These are phyloP conservation scores for Mongoloraphidia duomilia DNA, from an alignment of 2,888 invertebrate genomes.

Conservation along the genomic window DNA sequence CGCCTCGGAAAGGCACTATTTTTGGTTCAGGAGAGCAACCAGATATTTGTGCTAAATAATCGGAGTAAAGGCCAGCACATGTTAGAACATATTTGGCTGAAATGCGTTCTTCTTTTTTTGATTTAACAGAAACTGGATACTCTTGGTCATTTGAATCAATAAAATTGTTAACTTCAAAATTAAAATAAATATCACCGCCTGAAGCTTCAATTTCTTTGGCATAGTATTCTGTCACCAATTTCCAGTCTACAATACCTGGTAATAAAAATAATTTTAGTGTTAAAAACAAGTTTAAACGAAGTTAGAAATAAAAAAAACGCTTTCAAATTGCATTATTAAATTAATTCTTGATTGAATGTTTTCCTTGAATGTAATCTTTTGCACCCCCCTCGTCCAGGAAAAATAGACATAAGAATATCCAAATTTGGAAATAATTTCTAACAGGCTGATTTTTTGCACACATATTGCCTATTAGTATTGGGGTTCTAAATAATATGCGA, in stretches of 20 bases:
- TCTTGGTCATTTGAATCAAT: constrained; percentile 38
- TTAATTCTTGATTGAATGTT: too few relatives aligned
- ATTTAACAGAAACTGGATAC: constrained; percentile 45
- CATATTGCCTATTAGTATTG: too few relatives aligned
- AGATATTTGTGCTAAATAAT: constrained; percentile 74
- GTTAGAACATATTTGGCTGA: constrained; percentile 75
- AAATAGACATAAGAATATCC: too few relatives aligned
- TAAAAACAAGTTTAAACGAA: too few relatives aligned
- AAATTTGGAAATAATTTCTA: too few relatives aligned
- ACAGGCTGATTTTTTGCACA: too few relatives aligned
- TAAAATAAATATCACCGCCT: constrained; percentile 63
- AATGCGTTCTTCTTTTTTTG: constrained; percentile 31
- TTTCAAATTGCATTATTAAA: too few relatives aligned
- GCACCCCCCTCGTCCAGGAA: too few relatives aligned
- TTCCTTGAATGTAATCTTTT: too few relatives aligned
- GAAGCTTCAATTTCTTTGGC: constrained; percentile 61
- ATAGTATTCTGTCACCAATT: constrained; percentile 64
- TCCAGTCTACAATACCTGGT: constrained; percentile 77
- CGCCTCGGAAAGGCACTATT: constrained; percentile 93
- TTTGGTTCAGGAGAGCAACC: constrained; percentile 68
- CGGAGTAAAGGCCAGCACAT: constrained; percentile 91
- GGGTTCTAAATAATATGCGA: too few relatives aligned
- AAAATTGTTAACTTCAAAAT: constrained; percentile 67
- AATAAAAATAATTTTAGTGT: too few relatives aligned
- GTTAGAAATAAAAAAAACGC: too few relatives aligned